Conservation (phyloP, 2,888 invertebrate species). For the Siphonodentalium dalli region DNA sequence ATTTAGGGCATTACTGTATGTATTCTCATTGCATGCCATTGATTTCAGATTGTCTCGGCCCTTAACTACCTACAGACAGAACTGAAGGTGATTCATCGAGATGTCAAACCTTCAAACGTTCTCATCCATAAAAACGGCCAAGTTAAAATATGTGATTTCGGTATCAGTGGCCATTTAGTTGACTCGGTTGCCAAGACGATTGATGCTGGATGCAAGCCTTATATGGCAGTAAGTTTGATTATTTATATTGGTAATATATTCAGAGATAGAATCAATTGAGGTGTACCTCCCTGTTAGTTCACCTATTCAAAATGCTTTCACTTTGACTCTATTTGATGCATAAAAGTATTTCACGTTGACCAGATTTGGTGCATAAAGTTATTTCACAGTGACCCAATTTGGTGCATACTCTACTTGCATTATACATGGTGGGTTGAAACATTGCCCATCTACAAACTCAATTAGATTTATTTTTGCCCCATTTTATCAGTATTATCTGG, state of each 20-base stretch:
- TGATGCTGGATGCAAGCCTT: conserved; percentile 98
- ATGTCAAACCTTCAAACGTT: conserved; percentile 98
- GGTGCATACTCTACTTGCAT: no score
- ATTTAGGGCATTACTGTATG: not conserved
- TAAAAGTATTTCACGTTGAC: not conserved
- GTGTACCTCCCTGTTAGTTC: not conserved
- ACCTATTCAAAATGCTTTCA: no score
- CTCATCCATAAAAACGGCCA: conserved; percentile 90
- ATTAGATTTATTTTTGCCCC: no score
- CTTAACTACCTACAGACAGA: conserved; percentile 90
- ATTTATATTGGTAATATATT: not conserved
- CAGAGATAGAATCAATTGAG: not conserved
- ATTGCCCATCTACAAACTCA: no score
- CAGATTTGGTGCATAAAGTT: not conserved
- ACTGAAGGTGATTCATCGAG: conserved; percentile 90
- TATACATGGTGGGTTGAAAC: no score
- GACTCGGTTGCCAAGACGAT: conserved; percentile 97
- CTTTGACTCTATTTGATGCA: not conserved
- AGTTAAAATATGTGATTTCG: conserved; percentile 99
- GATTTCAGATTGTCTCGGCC: conserved; percentile 81
- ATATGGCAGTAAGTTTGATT: conserved; percentile 83
- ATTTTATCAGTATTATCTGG: no score
- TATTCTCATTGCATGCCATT: not conserved
- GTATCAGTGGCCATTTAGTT: conserved; percentile 96
- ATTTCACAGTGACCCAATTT: not conserved